A percentile compares a stretch with the other conserved stretches of the same genome.
Evolutionary conservation across 2,888 invertebrate genomes (phyloP).

Genomic region (Lamproptera curius): DNA sequence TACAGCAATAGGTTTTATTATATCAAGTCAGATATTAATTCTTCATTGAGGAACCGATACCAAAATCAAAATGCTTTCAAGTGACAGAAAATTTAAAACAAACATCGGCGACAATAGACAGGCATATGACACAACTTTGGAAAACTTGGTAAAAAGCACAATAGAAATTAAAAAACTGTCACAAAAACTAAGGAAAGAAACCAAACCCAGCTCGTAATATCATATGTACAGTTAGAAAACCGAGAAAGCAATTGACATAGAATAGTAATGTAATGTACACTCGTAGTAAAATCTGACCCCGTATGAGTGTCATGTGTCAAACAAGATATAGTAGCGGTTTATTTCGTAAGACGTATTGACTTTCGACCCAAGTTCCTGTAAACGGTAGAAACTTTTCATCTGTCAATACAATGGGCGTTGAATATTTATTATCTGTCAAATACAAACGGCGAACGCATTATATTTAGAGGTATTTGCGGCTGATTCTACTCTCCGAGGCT

Average conservation of each 20-base stretch:
- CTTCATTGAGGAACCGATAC: background rate
- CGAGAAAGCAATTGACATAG: constrained; percentile 4
- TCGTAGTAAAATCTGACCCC: background rate
- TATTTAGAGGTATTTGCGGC: no score
- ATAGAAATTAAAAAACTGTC: background rate
- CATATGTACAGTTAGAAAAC: constrained; percentile 7
- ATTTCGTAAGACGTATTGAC: no score
- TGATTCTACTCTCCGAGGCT: no score
- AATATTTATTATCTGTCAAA: no score
- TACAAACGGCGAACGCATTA: no score
- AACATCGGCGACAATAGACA: background rate
- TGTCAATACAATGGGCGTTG: no score
- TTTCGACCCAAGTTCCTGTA: no score
- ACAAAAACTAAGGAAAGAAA: background rate
- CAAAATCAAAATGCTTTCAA: background rate
- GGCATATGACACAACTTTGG: background rate
- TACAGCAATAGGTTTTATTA: background rate
- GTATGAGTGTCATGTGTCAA: background rate
- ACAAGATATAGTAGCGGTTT: background rate
- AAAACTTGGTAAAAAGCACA: background rate
- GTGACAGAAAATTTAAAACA: background rate
- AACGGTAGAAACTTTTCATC: no score
- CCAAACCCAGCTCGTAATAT: background rate
- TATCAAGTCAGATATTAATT: no score
- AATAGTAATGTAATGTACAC: constrained; percentile 5